Base-by-base conservation (phyloP, 2,797 vertebrate species). In the Siniperca obscura region DNA sequence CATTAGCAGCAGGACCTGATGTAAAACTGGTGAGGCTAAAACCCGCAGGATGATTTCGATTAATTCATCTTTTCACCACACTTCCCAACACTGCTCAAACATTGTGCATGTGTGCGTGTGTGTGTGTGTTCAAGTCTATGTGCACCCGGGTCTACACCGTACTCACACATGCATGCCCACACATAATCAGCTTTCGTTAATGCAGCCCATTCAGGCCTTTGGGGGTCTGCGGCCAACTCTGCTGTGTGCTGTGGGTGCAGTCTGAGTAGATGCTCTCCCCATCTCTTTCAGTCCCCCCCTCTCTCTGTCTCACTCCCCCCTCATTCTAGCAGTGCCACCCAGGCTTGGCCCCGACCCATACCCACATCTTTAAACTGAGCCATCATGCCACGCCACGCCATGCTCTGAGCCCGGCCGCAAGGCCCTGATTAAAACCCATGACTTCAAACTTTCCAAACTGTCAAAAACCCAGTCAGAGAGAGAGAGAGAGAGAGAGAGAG, bases 401-500 rank as follows among this genome's bases (percentile, higher is more conserved):
- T 88, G 90, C 86, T 92, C 87, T 17, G 89, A 84, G 91, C 89
- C 89, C 82, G 62, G 89, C 93, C 95, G 72, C 91, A 94, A 88
- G 91, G 90, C 89, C 91, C 92, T 94, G 93, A 95, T 95, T 96
- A 95, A 95, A 95, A 95, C 88, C 94, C 94, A 96, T 96, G 95
- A 96, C 95, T 95, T 96, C 95, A 96, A 95, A 96, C 94, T 96
- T 96, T 96, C 96, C 96, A 93, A 95, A 94, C 91, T 92, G 92
- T 93, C 92, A 93, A 90, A 93, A 87, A 80, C 46, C 75, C 87
- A 91, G 81, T 87, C 82, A 89, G 67, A 72, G 70, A 73, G 68
- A 69, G 71, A 59, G 56, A 66, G 70, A 75, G 68, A 72, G 68
- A 75, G 65, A 70, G 71, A 59, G 57, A 67, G 36, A 70, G 25